A percentile compares a stretch with the other conserved stretches of the same genome.
These are phyloP conservation scores for Trileptium ribeirensis DNA, from an alignment of 2,888 invertebrate species.

Conservation along the genomic window DNA sequence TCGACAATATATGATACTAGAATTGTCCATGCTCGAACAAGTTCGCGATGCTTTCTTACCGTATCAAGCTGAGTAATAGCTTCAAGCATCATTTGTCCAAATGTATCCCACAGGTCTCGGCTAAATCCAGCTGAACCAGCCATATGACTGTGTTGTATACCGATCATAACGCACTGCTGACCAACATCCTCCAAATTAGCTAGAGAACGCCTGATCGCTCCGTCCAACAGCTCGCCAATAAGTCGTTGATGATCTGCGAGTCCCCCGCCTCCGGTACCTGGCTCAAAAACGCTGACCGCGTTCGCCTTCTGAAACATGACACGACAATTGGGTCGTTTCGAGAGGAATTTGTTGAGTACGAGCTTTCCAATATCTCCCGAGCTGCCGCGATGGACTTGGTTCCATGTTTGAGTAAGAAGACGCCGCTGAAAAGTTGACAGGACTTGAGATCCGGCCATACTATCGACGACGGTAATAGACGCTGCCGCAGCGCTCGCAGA, in stretches of 20 bases:
- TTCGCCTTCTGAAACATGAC: conserved; percentile 9
- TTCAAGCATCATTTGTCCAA: conserved; percentile 15
- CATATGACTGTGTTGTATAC: neutral
- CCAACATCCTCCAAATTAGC: conserved; percentile 16
- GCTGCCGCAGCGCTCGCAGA: too few relatives aligned
- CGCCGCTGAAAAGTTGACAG: neutral
- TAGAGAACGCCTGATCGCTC: neutral
- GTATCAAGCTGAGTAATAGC: conserved; percentile 16
- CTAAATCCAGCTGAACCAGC: neutral
- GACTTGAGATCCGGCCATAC: conserved; percentile 10
- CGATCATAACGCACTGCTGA: neutral
- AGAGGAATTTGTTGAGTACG: neutral
- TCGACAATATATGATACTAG: conserved; percentile 4
- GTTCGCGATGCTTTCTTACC: conserved; percentile 7
- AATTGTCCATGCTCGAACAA: conserved; percentile 11
- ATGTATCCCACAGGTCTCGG: conserved; percentile 1
- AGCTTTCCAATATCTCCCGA: conserved; percentile 3
- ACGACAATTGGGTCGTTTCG: neutral
- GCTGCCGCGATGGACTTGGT: neutral
- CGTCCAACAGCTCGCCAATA: conserved; percentile 2
- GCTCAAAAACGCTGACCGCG: neutral
- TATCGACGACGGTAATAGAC: too few relatives aligned
- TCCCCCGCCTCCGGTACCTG: neutral
- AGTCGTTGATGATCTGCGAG: neutral
- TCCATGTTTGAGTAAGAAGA: conserved; percentile 9